phyloP scores from a whole-genome alignment of 2,797 vertebrate species.

The Phalanger gymnotis region DNA sequence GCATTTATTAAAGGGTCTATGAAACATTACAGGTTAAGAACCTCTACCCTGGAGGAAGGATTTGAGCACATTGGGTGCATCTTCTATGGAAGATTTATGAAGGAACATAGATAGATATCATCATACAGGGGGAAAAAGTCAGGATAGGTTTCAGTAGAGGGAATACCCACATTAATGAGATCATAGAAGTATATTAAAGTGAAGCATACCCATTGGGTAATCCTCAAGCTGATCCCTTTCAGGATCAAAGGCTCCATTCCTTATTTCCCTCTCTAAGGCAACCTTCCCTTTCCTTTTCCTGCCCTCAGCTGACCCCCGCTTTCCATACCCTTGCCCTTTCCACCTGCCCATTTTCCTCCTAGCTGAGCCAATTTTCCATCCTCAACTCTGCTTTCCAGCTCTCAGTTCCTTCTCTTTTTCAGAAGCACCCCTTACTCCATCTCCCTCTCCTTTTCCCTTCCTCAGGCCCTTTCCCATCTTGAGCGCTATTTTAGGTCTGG shows the following conservation, averaged over 20 bases:
- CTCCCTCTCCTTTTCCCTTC: background rate
- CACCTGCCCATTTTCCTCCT: background rate
- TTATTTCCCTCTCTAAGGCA: background rate
- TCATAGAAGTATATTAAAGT: background rate
- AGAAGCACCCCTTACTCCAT: background rate
- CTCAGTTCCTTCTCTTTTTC: background rate
- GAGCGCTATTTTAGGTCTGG: background rate
- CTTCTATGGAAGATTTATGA: background rate
- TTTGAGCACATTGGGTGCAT: background rate
- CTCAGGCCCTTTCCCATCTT: background rate
- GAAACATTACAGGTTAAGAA: background rate
- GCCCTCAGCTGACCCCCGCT: background rate
- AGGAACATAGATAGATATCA: background rate
- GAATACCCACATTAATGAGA: background rate
- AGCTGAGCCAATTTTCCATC: background rate
- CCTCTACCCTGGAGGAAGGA: background rate
- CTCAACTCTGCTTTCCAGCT: background rate
- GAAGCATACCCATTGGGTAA: background rate
- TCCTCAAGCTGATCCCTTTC: background rate
- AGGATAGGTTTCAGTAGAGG: background rate
- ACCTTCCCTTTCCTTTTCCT: background rate
- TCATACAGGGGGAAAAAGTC: background rate
- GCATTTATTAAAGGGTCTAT: background rate
- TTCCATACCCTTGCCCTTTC: background rate
- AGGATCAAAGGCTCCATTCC: background rate